These are phyloP conservation scores for Malacoraja senta DNA, from an alignment of 2,797 vertebrate species.

Conservation along the genomic window DNA sequence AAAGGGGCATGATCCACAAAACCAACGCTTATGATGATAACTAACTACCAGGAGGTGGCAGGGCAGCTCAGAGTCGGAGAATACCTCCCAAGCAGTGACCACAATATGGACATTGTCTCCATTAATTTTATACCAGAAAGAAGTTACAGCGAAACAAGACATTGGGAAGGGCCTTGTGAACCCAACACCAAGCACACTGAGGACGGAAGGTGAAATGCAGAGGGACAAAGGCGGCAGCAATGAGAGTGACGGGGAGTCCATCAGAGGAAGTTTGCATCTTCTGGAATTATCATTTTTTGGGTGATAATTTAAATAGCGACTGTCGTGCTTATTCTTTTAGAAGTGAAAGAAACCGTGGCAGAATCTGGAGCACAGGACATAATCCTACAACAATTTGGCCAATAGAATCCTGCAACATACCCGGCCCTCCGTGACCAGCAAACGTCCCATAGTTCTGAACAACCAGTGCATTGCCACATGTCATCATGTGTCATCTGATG, in stretches of 20 bases:
- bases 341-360: neutral
- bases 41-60: slow-evolving; percentile 29
- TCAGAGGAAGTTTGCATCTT: neutral
- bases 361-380: neutral
- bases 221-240: neutral
- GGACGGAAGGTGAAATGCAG: neutral
- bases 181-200: neutral
- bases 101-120: neutral
- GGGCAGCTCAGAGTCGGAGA: slow-evolving; percentile 11
- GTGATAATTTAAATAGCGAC: neutral
- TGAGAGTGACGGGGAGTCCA: neutral
- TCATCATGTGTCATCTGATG: neutral
- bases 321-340: neutral
- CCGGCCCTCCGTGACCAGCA: neutral
- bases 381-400: neutral
- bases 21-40: neutral
- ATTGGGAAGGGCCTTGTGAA: neutral
- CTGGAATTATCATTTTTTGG: neutral
- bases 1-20: neutral
- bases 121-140: no score
- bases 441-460: neutral
- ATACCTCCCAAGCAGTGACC: neutral
- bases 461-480: neutral
- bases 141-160: neutral
- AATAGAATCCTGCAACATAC: neutral